These are phyloP conservation scores for Isichthys henryi DNA, from an alignment of 2,113 vertebrate genomes.

Conservation along the genomic window DNA sequence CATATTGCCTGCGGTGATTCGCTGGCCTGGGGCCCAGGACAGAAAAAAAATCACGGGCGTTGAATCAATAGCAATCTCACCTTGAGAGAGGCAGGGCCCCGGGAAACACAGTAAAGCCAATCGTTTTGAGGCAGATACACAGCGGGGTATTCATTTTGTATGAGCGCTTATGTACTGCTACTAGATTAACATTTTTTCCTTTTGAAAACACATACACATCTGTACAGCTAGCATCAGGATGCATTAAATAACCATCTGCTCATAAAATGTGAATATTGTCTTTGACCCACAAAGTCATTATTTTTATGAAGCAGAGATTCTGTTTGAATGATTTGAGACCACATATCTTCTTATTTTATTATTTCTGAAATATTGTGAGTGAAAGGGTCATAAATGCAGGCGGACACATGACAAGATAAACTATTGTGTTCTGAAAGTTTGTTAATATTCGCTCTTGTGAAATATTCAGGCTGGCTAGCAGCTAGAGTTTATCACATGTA, in stretches of 20 bases:
- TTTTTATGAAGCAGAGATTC: neutral
- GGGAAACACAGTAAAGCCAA: neutral
- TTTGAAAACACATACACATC: neutral
- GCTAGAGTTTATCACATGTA: neutral
- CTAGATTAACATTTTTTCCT: neutral
- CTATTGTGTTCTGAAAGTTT: neutral
- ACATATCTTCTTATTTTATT: neutral
- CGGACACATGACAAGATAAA: neutral
- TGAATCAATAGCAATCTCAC: conserved; percentile 19
- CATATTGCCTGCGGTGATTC: too few species aligned
- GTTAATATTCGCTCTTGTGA: neutral
- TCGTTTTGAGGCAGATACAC: neutral
- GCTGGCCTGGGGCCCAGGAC: too few species aligned
- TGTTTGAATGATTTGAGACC: neutral
- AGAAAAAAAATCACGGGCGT: neutral
- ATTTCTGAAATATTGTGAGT: neutral
- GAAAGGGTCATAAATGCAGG: neutral
- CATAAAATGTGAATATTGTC: neutral
- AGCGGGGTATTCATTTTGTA: neutral
- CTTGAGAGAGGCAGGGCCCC: neutral
- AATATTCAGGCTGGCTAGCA: neutral
- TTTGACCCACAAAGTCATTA: neutral
- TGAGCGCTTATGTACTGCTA: neutral
- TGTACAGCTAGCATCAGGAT: neutral
- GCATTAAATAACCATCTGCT: conserved; percentile 4